A percentile compares a stretch with the other conserved stretches of the same genome.
These are phyloP conservation scores for Myathropa florea DNA, from an alignment of 2,888 invertebrate genomes.

Conservation along the genomic window DNA sequence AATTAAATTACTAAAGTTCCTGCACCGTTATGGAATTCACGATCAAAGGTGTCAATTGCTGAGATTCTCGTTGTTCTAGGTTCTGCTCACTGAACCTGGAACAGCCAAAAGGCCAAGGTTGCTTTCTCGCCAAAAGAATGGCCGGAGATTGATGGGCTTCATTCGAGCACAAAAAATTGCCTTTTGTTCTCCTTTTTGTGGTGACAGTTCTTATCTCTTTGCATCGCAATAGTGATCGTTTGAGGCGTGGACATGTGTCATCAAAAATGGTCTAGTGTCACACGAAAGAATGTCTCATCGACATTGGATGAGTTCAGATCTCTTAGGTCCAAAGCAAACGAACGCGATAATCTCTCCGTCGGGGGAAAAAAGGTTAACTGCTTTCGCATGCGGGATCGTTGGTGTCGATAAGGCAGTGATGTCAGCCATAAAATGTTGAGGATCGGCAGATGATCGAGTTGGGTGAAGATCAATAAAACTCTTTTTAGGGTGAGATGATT, in stretches of 20 bases:
- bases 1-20: background rate
- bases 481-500: too few relatives aligned
- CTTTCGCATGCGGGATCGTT: background rate
- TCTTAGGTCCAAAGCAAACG: background rate
- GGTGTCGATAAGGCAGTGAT: background rate
- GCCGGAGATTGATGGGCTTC: too few relatives aligned
- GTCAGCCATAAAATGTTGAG: background rate
- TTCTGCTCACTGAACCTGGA: background rate
- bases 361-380: background rate
- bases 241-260: too few relatives aligned
- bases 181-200: too few relatives aligned
- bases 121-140: background rate
- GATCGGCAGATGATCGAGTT: background rate
- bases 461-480: background rate
- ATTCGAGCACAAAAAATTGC: too few relatives aligned
- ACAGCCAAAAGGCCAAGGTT: constrained; percentile 6
- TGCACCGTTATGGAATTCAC: background rate
- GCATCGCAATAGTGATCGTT: too few relatives aligned
- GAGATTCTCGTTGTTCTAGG: background rate
- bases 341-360: background rate
- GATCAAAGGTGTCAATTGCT: background rate
- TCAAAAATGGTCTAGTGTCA: background rate
- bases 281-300: too few relatives aligned
- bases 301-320: background rate
- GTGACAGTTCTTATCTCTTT: too few relatives aligned